phyloP scores from a whole-genome alignment of 2,888 invertebrate species.

The Romanomermis culicivorax region DNA sequence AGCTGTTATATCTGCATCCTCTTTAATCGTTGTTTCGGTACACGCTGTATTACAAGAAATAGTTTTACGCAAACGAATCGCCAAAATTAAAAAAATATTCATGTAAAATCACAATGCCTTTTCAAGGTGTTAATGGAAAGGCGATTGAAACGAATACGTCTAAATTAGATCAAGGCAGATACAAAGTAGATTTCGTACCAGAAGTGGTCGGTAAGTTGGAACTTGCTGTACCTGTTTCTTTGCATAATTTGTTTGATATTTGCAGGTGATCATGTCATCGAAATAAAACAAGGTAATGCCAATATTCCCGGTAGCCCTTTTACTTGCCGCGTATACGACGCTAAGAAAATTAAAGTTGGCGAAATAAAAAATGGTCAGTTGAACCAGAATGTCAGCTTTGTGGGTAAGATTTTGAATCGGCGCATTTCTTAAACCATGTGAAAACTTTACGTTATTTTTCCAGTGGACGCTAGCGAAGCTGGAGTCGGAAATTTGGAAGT shows the following conservation, averaged over 20 bases:
- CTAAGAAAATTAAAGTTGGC: conserved; percentile 58
- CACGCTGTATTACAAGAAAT: too few species aligned
- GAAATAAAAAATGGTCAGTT: conserved; percentile 58
- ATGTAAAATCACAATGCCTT: too few species aligned
- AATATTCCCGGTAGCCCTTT: conserved; percentile 74
- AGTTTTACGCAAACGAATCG: too few species aligned
- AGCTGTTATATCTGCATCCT: too few species aligned
- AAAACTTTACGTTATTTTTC: conserved; percentile 8
- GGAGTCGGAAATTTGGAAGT: conserved; percentile 96
- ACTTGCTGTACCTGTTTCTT: conserved; percentile 33
- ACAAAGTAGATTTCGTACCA: conserved; percentile 74
- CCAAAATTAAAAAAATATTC: too few species aligned
- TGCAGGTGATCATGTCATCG: conserved; percentile 43
- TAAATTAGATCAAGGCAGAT: conserved; percentile 55
- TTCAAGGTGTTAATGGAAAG: conserved; percentile 69
- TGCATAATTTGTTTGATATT: too few species aligned
- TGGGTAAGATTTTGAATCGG: conserved; percentile 45
- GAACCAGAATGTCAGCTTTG: conserved; percentile 74
- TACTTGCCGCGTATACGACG: conserved; percentile 80
- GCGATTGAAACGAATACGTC: conserved; percentile 69
- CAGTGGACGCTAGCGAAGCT: conserved; percentile 79
- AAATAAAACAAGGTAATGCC: conserved; percentile 27
- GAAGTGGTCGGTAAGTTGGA: conserved; percentile 43
- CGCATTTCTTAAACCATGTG: conserved; percentile 35
- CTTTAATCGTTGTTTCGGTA: too few species aligned